These are phyloP conservation scores for Ursus arctos DNA, from an alignment of 2,113 vertebrate genomes.

Conservation along the genomic window DNA sequence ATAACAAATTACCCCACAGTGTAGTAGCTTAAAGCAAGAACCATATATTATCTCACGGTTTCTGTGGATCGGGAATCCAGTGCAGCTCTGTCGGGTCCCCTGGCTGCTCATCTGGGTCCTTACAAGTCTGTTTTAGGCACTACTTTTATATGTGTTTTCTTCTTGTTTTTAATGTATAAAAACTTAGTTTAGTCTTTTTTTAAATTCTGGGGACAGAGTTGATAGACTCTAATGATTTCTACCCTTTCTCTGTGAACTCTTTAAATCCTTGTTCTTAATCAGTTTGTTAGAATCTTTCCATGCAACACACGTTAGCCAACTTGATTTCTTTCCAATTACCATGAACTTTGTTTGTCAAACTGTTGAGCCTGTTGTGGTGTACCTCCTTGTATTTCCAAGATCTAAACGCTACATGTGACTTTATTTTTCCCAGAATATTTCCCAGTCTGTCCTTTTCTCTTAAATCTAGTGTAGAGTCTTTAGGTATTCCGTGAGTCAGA, in stretches of 20 bases:
- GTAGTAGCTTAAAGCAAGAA: background rate
- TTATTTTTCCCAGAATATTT: background rate
- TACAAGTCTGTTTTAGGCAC: background rate
- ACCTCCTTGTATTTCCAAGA: constrained; percentile 4
- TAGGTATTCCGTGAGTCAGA: constrained; percentile 6
- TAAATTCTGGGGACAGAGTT: background rate
- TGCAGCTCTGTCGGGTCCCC: background rate
- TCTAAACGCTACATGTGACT: background rate
- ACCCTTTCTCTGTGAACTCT: background rate
- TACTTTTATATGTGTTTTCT: background rate
- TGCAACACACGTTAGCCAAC: background rate
- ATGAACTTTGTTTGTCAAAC: background rate
- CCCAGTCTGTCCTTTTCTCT: background rate
- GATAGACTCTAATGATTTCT: background rate
- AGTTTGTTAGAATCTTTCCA: background rate
- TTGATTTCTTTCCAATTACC: background rate
- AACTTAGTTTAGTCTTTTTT: background rate
- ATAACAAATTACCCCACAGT: background rate
- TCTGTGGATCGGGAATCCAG: background rate
- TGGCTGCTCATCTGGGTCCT: background rate
- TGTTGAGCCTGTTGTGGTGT: background rate
- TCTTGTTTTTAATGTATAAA: constrained; percentile 12
- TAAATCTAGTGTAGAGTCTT: background rate
- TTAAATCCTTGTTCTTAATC: background rate
- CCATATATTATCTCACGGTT: background rate